Evolutionary conservation across 2,113 vertebrate genomes (phyloP).

Genomic region (Pteropus alecto): DNA sequence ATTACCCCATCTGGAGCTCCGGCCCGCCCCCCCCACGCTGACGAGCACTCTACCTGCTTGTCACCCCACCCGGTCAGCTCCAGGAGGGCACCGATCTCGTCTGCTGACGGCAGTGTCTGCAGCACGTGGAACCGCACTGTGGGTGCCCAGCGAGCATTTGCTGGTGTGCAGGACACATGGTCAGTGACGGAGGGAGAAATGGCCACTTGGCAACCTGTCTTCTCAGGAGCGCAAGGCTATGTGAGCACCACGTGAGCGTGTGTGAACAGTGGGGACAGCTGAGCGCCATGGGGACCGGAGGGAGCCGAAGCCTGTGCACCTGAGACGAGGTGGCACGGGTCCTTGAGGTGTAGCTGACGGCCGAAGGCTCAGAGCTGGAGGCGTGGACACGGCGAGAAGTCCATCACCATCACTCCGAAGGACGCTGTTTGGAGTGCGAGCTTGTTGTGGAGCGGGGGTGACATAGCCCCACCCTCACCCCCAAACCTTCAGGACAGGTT

Average conservation of each 20-base stretch:
- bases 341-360: fast-evolving
- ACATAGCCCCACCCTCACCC: neutral
- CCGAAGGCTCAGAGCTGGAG: neutral
- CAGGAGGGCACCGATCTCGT: neutral
- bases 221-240: no score
- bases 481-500: neutral
- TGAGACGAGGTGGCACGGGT: fast-evolving
- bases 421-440: no score
- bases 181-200: no score
- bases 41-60: neutral
- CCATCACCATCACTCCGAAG: neutral
- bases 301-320: neutral
- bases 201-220: neutral
- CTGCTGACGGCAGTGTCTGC: neutral
- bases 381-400: neutral
- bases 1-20: neutral
- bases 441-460: neutral
- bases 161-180: neutral
- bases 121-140: neutral
- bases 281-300: fast-evolving
- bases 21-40: neutral
- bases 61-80: no score
- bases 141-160: neutral
- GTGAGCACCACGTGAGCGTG: fast-evolving
- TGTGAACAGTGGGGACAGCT: neutral